Percentiles rank a stretch among this genome's conserved stretches.
phyloP scores from a whole-genome alignment of 2,888 invertebrate species.

The Ophion ventricosus region DNA sequence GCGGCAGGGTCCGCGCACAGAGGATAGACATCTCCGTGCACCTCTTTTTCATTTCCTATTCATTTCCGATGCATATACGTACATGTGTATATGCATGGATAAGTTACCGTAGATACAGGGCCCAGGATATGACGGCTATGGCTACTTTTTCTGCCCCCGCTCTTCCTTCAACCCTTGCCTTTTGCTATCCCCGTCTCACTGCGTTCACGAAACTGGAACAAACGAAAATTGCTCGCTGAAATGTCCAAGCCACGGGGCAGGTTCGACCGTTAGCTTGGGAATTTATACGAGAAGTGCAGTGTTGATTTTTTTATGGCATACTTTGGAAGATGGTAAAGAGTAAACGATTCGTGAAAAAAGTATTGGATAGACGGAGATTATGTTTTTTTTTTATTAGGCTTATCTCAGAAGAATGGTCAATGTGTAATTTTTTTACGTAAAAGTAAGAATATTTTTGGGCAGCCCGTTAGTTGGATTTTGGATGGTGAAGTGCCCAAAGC shows the following conservation, averaged over 20 bases:
- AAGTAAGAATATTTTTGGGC: background rate
- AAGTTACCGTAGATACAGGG: background rate
- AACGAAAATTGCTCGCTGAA: background rate
- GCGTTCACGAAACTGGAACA: background rate
- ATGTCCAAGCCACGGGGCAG: background rate
- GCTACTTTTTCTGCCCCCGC: background rate
- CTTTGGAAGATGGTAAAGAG: background rate
- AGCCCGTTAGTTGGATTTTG: background rate
- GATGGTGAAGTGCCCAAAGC: background rate
- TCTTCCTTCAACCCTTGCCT: background rate
- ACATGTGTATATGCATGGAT: conserved; percentile 5
- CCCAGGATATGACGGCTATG: conserved; percentile 6
- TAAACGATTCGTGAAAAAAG: no score
- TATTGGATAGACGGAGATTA: no score
- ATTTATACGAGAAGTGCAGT: background rate
- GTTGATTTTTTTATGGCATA: background rate
- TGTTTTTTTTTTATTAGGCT: no score
- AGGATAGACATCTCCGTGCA: conserved; percentile 27
- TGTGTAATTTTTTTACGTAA: background rate
- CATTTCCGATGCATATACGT: conserved; percentile 37
- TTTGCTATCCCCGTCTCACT: background rate
- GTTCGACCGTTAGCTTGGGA: background rate
- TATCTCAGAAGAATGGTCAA: background rate
- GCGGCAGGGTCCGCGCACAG: background rate
- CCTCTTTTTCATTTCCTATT: conserved; percentile 57